These are phyloP conservation scores for Drosophila percnosoma DNA, from an alignment of 2,888 invertebrate species.

Conservation along the genomic window DNA sequence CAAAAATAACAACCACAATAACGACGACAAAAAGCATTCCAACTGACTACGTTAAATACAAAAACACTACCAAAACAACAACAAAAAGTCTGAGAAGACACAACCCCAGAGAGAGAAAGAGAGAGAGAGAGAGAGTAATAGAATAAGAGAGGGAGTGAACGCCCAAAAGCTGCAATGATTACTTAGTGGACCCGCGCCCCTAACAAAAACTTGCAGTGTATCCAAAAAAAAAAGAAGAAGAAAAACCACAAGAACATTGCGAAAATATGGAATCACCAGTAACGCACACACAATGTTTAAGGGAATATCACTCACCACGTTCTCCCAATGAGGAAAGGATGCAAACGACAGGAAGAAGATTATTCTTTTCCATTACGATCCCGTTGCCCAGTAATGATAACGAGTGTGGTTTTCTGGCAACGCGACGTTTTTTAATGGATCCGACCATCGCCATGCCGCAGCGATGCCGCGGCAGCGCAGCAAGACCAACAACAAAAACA, in stretches of 20 bases:
- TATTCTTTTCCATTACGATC: not conserved
- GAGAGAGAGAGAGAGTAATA: constrained; percentile 9
- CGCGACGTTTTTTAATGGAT: not conserved
- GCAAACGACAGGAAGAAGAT: not conserved
- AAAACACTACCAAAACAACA: constrained; percentile 32
- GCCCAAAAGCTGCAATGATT: constrained; percentile 55
- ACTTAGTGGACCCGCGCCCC: constrained; percentile 54
- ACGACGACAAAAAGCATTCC: constrained; percentile 52
- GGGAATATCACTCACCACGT: not conserved
- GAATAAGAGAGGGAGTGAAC: constrained; percentile 8
- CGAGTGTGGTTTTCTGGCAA: not conserved
- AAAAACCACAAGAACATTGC: constrained; percentile 2
- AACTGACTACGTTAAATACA: constrained; percentile 39
- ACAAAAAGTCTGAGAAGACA: constrained; percentile 12
- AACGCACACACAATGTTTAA: not conserved
- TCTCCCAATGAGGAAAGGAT: not conserved
- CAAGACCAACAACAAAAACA: constrained; percentile 19
- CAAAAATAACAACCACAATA: constrained; percentile 31
- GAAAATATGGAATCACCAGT: constrained; percentile 24
- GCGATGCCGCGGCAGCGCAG: constrained; percentile 1
- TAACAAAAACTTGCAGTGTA: constrained; percentile 16
- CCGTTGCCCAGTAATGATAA: not conserved
- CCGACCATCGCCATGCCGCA: not conserved
- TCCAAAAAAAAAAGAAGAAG: not conserved
- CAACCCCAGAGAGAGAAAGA: constrained; percentile 4